These are phyloP conservation scores for Chitala chitala DNA, from an alignment of 2,113 vertebrate species.

Conservation along the genomic window DNA sequence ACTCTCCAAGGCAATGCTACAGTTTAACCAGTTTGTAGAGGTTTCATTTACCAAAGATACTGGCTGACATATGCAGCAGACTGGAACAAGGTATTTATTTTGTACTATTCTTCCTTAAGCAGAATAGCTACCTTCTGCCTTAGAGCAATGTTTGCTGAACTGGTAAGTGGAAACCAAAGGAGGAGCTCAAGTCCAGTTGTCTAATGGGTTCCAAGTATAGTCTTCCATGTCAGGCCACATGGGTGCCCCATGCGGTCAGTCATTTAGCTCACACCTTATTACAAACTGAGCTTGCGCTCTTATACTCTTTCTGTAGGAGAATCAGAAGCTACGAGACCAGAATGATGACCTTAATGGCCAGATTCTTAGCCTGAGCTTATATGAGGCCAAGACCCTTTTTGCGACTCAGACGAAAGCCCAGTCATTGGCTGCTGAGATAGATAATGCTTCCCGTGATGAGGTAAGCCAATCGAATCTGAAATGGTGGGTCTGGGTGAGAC, in stretches of 20 bases:
- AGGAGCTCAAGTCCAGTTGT: neutral
- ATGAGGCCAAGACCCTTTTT: slow-evolving; percentile 93
- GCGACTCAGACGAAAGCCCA: slow-evolving; percentile 95
- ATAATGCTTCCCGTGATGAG: slow-evolving; percentile 91
- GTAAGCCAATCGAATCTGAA: slow-evolving; percentile 51
- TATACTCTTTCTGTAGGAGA: slow-evolving; percentile 68
- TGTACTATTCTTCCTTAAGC: too few species aligned
- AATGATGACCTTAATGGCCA: slow-evolving; percentile 95
- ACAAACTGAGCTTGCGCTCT: slow-evolving; percentile 2
- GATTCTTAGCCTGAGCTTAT: slow-evolving; percentile 90
- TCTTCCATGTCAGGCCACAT: neutral
- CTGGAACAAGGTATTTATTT: too few species aligned
- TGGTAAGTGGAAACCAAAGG: too few species aligned
- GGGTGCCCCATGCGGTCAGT: too few species aligned
- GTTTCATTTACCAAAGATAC: too few species aligned
- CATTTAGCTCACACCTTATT: neutral
- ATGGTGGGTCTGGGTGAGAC: neutral
- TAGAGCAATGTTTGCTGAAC: too few species aligned
- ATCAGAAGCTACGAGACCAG: slow-evolving; percentile 89
- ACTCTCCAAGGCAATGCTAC: too few species aligned
- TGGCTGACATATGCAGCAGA: too few species aligned
- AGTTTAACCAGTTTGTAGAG: too few species aligned
- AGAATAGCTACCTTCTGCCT: too few species aligned
- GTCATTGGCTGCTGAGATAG: slow-evolving; percentile 92
- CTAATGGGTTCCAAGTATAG: neutral